Conservation (phyloP, 1,140 invertebrate species). For the Panulirus ornatus region DNA sequence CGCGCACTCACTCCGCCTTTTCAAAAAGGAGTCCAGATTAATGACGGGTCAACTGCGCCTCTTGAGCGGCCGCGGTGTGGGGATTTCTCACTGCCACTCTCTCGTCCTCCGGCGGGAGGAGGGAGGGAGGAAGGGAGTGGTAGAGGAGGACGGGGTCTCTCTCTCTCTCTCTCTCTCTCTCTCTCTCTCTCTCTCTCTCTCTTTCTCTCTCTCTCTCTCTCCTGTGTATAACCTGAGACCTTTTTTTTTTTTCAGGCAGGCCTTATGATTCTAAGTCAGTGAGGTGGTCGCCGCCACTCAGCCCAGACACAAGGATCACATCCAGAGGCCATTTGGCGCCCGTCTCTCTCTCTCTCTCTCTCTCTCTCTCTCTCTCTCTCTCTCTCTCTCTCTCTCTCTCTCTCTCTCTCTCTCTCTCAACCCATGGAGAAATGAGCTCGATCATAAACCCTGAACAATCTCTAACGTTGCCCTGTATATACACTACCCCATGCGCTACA, state of each 20-base stretch:
- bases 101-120: too few species aligned
- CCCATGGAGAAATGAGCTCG: neutral
- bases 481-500: too few species aligned
- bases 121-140: too few species aligned
- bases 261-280: too few species aligned
- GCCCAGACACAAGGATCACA: too few species aligned
- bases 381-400: neutral
- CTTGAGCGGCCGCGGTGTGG: conserved; percentile 24
- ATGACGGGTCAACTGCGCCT: conserved; percentile 59
- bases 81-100: conserved; percentile 60
- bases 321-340: too few species aligned
- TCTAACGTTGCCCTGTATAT: too few species aligned
- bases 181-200: neutral
- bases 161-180: neutral
- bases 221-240: too few species aligned
- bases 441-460: neutral
- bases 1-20: conserved; percentile 53
- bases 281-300: too few species aligned
- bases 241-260: too few species aligned
- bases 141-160: too few species aligned
- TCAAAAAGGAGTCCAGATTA: conserved; percentile 62
- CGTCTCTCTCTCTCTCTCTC: conserved; percentile 16
- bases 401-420: conserved; percentile 7
- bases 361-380: conserved; percentile 20
- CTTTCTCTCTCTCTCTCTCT: neutral